These are phyloP conservation scores for Sandelia bainsii DNA, from an alignment of 2,797 vertebrate genomes.

Conservation along the genomic window DNA sequence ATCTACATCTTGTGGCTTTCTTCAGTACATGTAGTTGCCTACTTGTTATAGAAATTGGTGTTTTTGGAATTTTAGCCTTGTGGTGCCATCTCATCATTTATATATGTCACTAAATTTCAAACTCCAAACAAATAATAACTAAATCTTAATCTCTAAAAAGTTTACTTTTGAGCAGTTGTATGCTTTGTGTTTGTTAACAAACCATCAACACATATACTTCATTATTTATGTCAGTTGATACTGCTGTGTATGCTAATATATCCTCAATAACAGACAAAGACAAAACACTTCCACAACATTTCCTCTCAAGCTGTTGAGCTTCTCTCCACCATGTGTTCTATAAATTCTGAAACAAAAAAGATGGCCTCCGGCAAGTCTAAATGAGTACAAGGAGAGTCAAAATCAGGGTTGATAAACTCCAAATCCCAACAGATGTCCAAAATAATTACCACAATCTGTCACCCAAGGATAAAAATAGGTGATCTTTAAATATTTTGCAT, in stretches of 20 bases:
- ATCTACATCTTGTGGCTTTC: too few relatives aligned
- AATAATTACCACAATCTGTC: constrained; percentile 77
- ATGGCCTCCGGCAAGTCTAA: constrained; percentile 36
- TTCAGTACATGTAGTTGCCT: too few relatives aligned
- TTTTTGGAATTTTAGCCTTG: too few relatives aligned
- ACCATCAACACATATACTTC: too few relatives aligned
- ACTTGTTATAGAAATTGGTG: too few relatives aligned
- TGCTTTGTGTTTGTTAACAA: too few relatives aligned
- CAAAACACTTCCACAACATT: background rate
- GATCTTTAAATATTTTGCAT: constrained; percentile 79
- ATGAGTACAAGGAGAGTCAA: constrained; percentile 61
- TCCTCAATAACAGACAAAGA: constrained; percentile 15
- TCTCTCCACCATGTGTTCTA: constrained; percentile 20
- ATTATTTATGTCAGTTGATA: too few relatives aligned
- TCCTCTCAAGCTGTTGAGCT: constrained; percentile 25
- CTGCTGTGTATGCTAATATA: background rate
- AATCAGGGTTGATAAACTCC: constrained; percentile 58
- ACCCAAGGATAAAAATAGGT: constrained; percentile 73
- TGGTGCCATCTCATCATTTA: too few relatives aligned
- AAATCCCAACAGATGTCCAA: constrained; percentile 67
- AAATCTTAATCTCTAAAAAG: too few relatives aligned
- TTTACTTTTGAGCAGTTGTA: too few relatives aligned
- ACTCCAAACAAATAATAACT: too few relatives aligned
- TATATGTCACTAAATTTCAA: too few relatives aligned
- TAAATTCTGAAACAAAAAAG: constrained; percentile 12